A percentile compares a stretch with the other conserved stretches of the same genome.
These are phyloP conservation scores for Eretmocerus hayati DNA, from an alignment of 2,888 invertebrate genomes.

Conservation along the genomic window DNA sequence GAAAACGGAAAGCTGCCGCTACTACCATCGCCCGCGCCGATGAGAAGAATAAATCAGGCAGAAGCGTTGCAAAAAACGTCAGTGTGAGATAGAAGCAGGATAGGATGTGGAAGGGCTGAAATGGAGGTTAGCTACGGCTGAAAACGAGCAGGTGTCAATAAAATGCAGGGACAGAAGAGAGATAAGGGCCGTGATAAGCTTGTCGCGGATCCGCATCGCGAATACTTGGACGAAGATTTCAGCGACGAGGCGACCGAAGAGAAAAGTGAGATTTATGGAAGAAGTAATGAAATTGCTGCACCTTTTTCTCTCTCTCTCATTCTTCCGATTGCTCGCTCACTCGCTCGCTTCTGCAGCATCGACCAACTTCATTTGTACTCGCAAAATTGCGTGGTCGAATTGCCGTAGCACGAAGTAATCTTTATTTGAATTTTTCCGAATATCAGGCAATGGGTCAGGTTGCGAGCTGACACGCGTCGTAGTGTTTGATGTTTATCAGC, in stretches of 20 bases:
- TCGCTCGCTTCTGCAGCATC: background rate
- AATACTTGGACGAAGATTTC: slow-evolving; percentile 42
- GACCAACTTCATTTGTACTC: slow-evolving; percentile 15
- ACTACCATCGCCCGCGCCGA: too few relatives aligned
- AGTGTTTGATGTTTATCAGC: too few relatives aligned
- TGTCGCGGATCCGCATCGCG: slow-evolving; percentile 33
- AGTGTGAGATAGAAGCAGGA: background rate
- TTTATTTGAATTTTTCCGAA: slow-evolving; percentile 18
- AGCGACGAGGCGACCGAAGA: slow-evolving; percentile 30
- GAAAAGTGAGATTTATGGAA: slow-evolving; percentile 35
- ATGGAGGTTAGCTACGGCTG: background rate
- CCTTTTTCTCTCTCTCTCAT: background rate
- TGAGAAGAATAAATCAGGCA: slow-evolving; percentile 18
- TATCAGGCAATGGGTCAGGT: too few relatives aligned
- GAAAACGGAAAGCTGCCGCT: slow-evolving; percentile 10
- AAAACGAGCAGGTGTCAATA: slow-evolving; percentile 31
- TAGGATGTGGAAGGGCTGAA: background rate
- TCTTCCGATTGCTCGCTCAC: background rate
- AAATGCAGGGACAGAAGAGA: slow-evolving; percentile 38
- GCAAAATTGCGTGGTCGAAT: slow-evolving; percentile 12
- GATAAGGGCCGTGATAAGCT: slow-evolving; percentile 37
- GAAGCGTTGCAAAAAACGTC: background rate
- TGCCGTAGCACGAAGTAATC: slow-evolving; percentile 11
- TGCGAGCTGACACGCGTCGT: too few relatives aligned
- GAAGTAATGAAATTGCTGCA: slow-evolving; percentile 13